Base-by-base conservation (phyloP, 2,113 vertebrate species). In the Larimichthys polyactis region DNA sequence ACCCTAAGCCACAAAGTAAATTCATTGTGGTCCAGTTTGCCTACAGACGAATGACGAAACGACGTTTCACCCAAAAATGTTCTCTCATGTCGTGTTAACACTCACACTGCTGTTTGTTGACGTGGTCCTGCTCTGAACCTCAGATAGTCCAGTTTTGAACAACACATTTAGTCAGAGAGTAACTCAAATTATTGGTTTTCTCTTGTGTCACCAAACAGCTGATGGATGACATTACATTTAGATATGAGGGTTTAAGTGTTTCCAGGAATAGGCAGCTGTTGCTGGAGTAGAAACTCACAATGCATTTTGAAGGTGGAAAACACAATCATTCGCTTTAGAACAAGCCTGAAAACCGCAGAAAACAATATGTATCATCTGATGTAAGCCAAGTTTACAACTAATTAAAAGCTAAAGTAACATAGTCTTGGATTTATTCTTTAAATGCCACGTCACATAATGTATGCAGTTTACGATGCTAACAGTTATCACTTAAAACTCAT, bases 1-100 rank as follows among this genome's bases (percentile, higher is more conserved):
- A 87, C 78, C 66, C 71, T 0, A 8, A 72, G 65, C 89, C 91
- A 81, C 84, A 89, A 78, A 82, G 83, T 91, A 77, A 88, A 86
- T 86, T 67, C 79, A 48, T 5, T 71, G 77, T 72, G 81, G 82
- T 83, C 55, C 79, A n/a, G 68, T 63, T 88, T 71, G 52, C 70
- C 66, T 73, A 36, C 68, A 83, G 46, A 36, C 32, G 32, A 36
- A 36, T 8, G 36, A 40, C 36, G 1, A 65, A 27, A 77, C 29
- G 54, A 74, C 22, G 16, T 48, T 70, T 78, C 24, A 29, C 77
- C 81, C 58, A 72, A 83, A 89, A 87, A 84, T 54, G 71, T 55
- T 75, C 55, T 60, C 60, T 58, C 44, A 10, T 70, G 54, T 40
- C 9, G 65, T 54, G 65, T 87, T 65, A 79, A 82, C 72, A 32